Evolutionary conservation across 2,113 vertebrate species (phyloP), one percentile per base, ranked within the genome.

Genomic region (Leptosomus discolor): DNA sequence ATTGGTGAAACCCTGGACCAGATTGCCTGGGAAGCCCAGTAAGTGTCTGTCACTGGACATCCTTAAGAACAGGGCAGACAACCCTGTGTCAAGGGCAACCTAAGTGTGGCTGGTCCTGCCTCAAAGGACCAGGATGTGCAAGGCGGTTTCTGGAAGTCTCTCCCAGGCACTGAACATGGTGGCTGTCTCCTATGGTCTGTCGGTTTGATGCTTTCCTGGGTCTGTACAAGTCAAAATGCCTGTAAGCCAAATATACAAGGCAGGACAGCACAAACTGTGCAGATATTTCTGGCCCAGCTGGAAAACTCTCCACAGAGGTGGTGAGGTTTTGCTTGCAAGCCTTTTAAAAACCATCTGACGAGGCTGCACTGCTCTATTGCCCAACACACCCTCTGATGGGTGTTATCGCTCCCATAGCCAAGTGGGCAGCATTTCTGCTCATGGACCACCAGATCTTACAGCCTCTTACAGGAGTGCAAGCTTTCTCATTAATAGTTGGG

Each of bases 291-390:
- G 45, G 14, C 46, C 39, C 27, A 61, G 13, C 48, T 37, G 15
- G 43, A 79, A 75, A 43, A 27, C 15, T 70, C 30, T n/a, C 34
- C 27, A 19, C 8, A 56, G 37, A 68, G 8, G 10, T 34, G n/a
- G 7, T 53, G 41, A 63, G 18, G 11, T 76, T 88, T 83, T 45
- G 5, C 37, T 53, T 57, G 37, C 56, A 53, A 18, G 36, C 46
- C 13, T 81, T 48, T 57, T 34, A 16, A 24, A 78, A 34, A 1
- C 1, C 19, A 32, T 30, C 21, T 11, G 60, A 23, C 0, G 0
- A n/a, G n/a, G 19, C 8, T 64, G 71, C 9, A 4, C 10, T 17
- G 43, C 37, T 50, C n/a, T 1, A 4, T 26, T 57, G 56, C 51
- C n/a, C 46, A 24, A 5, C 36, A 37, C 11, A 12, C 26, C 2